Base-by-base conservation (phyloP, 1,140 invertebrate genomes). In the Anagrus nilaparvatae region DNA sequence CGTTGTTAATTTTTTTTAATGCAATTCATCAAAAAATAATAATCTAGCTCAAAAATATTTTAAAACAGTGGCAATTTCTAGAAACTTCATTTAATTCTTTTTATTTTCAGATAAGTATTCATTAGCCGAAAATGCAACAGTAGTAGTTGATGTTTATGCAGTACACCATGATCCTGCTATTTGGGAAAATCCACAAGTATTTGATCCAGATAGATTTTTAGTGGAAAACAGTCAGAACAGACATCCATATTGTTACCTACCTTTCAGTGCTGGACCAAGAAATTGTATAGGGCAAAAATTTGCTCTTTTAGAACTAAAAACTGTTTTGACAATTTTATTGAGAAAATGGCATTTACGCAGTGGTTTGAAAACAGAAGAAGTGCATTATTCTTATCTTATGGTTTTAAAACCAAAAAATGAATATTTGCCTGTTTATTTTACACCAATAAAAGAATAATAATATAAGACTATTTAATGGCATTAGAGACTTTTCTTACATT, bases 191-290 rank as follows among this genome's bases (percentile, higher is more conserved):
- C 84, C 86, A 0, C 64, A 81, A 27, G 65, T 57, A 3, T 88
- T 84, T 52, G 65, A 76, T 48, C 86, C 86, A 0, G 82, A 87
- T 17, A 65, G 84, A 46, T 88, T 87, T 59, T 51, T 73, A 6
- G 69, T 72, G 0, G 71, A 74, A 42, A 73, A 74, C 29, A 30
- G 49, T 5, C 25, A 44, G 8, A 48, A 51, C 13, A 57, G 72
- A 32, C 72, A 69, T 53, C 67, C 63, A 4, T 78, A 67, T 49
- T 57, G n/a, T 8, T 36, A 36, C 17, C 61, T 84, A 21, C 74
- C 81, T 3, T 85, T 86, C 49, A 81, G 78, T 35, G 81, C 80
- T 30, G 82, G 81, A 3, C 68, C 74, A 1, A 70, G 81, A 29
- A 82, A 82, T 54, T 84, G 81, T 48, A 81, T 84, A 45, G 81